Evolutionary conservation across 2,113 vertebrate genomes (phyloP), one percentile per base, ranked within the genome.

Genomic region (Herpailurus yagouaroundi): DNA sequence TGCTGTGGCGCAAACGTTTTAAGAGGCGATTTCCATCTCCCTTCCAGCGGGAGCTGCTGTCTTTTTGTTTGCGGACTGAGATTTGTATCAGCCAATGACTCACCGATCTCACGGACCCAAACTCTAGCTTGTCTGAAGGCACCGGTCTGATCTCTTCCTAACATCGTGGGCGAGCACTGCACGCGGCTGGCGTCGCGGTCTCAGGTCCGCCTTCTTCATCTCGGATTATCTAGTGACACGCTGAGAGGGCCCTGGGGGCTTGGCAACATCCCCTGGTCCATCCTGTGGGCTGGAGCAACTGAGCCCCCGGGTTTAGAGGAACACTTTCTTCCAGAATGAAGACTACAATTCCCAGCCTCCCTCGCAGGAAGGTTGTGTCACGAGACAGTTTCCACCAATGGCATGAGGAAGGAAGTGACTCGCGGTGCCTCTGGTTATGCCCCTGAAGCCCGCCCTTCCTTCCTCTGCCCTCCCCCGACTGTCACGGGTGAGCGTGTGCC

Each of bases 401-500:
- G 68, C 25, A 4, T 14, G 19, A 29, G 36, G 36, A 27, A 21
- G 66, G 3, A 73, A 64, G 27, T 41, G 12, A 13, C 2, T 0
- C 0, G 3, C 4, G 2, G 15, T 23, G 4, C 18, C 45, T 94
- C 48, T 3, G 1, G 41, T 50, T 21, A 1, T 15, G 25, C 19
- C 38, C 21, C 66, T 18, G 1, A 33, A 16, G 36, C 11, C 5
- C 1, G 0, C 9, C n/a, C 69, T 71, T 19, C n/a, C 69, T 38
- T 4, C 36, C n/a, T 21, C n/a, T 15, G 41, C 15, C 38, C 21
- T 55, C 19, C 38, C 21, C 66, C 4, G 50, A 36, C 0, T 3
- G 79, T 21, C n/a, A 5, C 15, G 33, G 79, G 21, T 14, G 50
- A 14, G 79, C 25, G 31, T 23, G 50, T 0, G 10, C 50, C 77